Conservation (phyloP, 2,888 invertebrate genomes). For the Andricus curvator region DNA sequence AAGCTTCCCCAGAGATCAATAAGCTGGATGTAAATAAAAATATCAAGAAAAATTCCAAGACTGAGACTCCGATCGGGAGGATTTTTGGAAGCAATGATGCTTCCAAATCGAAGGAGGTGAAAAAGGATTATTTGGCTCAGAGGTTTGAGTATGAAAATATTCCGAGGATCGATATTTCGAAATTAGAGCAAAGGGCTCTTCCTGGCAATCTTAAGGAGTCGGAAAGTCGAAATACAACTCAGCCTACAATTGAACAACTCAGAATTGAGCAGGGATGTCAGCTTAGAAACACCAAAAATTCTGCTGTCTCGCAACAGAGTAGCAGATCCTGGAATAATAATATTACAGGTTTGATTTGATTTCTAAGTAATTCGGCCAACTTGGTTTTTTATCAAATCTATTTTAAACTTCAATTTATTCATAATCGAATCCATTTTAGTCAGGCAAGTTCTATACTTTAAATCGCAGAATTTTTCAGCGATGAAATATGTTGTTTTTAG, state of each 20-base stretch:
- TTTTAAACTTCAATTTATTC: neutral
- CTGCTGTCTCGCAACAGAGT: constrained; percentile 33
- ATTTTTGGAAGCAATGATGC: constrained; percentile 40
- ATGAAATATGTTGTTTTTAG: too few relatives aligned
- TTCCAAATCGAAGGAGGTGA: constrained; percentile 38
- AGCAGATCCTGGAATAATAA: constrained; percentile 33
- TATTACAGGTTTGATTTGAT: constrained; percentile 26
- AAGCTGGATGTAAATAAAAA: constrained; percentile 75
- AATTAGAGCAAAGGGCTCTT: constrained; percentile 67
- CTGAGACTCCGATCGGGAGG: constrained; percentile 44
- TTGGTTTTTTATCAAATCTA: neutral
- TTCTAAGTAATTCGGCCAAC: constrained; percentile 7
- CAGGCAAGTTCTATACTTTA: too few relatives aligned
- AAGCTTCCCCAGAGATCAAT: constrained; percentile 63
- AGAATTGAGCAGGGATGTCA: constrained; percentile 72
- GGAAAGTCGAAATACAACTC: constrained; percentile 48
- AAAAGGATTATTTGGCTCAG: constrained; percentile 55
- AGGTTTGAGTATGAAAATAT: constrained; percentile 76
- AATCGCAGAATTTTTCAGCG: too few relatives aligned
- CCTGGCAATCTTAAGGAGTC: constrained; percentile 47
- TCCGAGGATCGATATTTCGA: constrained; percentile 73
- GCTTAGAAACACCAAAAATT: constrained; percentile 66
- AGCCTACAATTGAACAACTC: constrained; percentile 73
- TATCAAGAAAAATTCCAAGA: constrained; percentile 59
- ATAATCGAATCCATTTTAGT: too few relatives aligned